Conservation (phyloP, 2,888 invertebrate species). For the Drosophila austrosaltans region DNA sequence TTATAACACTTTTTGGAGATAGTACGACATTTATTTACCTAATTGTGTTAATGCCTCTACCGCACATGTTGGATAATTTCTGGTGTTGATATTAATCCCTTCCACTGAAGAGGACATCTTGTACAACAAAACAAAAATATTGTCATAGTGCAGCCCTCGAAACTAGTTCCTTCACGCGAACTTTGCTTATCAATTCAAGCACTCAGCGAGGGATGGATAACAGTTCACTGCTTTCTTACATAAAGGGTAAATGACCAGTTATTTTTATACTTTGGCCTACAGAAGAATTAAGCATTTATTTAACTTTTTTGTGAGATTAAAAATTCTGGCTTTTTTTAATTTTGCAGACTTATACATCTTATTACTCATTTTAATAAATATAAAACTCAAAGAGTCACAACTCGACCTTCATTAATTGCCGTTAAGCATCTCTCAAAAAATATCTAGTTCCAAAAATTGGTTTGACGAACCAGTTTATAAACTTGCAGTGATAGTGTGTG, state of each 20-base stretch:
- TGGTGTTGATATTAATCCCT: slow-evolving; percentile 16
- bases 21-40: slow-evolving; percentile 84
- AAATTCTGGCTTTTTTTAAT: no score
- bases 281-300: no score
- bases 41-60: slow-evolving; percentile 89
- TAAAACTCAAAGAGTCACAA: not conserved
- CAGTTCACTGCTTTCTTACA: no score
- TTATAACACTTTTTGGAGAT: not conserved
- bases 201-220: not conserved
- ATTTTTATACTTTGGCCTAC: no score
- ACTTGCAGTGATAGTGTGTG: not conserved
- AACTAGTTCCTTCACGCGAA: not conserved
- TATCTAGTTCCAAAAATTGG: not conserved
- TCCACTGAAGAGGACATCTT: slow-evolving; percentile 39
- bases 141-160: not conserved
- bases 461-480: not conserved
- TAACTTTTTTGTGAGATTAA: no score
- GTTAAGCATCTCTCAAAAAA: not conserved
- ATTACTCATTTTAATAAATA: not conserved
- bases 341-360: no score
- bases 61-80: slow-evolving; percentile 45
- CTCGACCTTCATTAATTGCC: not conserved
- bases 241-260: no score
- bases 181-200: not conserved
- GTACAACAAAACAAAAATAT: slow-evolving; percentile 27